phyloP scores from a whole-genome alignment of 2,888 invertebrate genomes.

The Heteromurus nitidus region DNA sequence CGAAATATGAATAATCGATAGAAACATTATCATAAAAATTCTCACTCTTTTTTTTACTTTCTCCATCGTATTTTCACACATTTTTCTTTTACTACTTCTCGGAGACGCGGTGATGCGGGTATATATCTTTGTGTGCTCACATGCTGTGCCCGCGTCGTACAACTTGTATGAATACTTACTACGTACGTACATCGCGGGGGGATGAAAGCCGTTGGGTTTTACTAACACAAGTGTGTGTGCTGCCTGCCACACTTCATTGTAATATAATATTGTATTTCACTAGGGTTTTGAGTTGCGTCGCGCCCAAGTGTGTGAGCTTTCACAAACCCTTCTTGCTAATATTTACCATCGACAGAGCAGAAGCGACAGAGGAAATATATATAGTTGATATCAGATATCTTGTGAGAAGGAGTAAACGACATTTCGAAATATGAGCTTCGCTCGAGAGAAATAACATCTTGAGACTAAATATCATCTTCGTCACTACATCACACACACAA shows the following conservation, averaged over 20 bases:
- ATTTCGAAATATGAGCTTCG: slow-evolving; percentile 9
- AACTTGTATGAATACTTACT: background rate
- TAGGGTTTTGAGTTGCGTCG: too few relatives aligned
- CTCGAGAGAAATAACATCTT: slow-evolving; percentile 4
- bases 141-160: too few relatives aligned
- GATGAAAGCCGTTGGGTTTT: background rate
- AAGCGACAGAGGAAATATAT: background rate
- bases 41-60: slow-evolving; percentile 60
- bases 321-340: background rate
- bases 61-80: slow-evolving; percentile 57
- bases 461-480: slow-evolving; percentile 22
- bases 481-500: background rate
- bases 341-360: slow-evolving; percentile 6
- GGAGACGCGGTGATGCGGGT: background rate
- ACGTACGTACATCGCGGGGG: too few relatives aligned
- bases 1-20: slow-evolving; percentile 66
- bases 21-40: slow-evolving; percentile 67
- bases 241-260: slow-evolving; percentile 11
- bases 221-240: background rate
- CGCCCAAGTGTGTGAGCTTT: background rate
- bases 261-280: background rate
- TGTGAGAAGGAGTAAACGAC: background rate
- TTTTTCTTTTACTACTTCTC: slow-evolving; percentile 15
- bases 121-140: background rate
- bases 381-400: slow-evolving; percentile 6